Evolutionary conservation across 2,888 invertebrate species (phyloP).

Genomic region (Andrena praecox): DNA sequence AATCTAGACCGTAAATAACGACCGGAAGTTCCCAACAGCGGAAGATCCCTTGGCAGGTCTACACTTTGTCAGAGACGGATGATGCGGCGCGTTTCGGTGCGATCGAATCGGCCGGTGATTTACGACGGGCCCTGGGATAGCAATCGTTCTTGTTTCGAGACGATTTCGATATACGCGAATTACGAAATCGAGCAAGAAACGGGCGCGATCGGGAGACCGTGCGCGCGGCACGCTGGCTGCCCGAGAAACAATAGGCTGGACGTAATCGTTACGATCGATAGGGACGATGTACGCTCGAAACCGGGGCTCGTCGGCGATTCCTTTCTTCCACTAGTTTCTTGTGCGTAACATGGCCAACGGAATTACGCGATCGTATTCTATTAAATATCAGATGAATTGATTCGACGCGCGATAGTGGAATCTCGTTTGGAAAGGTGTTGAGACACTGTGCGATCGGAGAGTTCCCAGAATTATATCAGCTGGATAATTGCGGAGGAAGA

Average conservation of each 20-base stretch:
- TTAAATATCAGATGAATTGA: not conserved
- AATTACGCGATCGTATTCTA: not conserved
- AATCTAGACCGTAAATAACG: constrained; percentile 81
- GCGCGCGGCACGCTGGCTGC: not conserved
- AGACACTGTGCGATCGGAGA: not conserved
- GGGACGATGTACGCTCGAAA: too few relatives aligned
- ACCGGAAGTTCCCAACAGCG: constrained; percentile 79
- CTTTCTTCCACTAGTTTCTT: too few relatives aligned
- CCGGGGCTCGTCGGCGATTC: too few relatives aligned
- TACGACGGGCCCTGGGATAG: constrained; percentile 67
- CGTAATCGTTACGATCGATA: not conserved
- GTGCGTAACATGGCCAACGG: not conserved
- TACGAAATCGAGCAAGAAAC: constrained; percentile 47
- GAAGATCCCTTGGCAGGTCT: constrained; percentile 78
- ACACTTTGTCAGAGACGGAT: constrained; percentile 79
- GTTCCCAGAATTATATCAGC: not conserved
- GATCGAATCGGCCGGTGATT: constrained; percentile 72
- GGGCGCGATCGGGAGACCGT: not conserved
- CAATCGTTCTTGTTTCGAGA: constrained; percentile 70
- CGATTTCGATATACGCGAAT: constrained; percentile 65
- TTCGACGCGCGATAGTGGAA: not conserved
- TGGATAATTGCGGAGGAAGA: not conserved
- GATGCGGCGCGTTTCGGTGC: constrained; percentile 70
- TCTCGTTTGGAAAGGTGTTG: constrained; percentile 1
- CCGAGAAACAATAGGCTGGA: not conserved